phyloP scores from a whole-genome alignment of 2,888 invertebrate genomes.

The Phalera bucephala region DNA sequence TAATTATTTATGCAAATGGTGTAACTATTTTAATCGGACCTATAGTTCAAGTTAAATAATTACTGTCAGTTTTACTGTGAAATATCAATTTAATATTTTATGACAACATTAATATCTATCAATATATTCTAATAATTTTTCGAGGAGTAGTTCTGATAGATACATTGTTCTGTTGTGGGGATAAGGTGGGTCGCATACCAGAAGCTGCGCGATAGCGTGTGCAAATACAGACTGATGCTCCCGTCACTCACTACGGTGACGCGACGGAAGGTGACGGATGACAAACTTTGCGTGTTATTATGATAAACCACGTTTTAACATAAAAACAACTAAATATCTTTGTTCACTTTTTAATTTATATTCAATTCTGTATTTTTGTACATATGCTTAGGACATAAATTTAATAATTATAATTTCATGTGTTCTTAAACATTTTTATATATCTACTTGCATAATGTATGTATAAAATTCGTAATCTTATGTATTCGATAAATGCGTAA shows the following conservation, averaged over 20 bases:
- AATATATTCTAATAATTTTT: conserved; percentile 1
- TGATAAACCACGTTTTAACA: conserved; percentile 15
- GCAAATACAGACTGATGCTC: conserved; percentile 68
- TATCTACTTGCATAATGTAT: no score
- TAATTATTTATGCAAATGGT: neutral
- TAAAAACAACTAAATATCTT: conserved; percentile 6
- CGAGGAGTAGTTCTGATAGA: conserved; percentile 45
- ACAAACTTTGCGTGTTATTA: conserved; percentile 19
- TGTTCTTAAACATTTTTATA: no score
- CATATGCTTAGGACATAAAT: no score
- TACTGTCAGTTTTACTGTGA: no score
- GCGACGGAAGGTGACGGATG: conserved; percentile 31
- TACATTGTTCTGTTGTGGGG: conserved; percentile 48
- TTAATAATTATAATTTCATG: no score
- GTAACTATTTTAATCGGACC: neutral
- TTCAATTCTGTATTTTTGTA: no score
- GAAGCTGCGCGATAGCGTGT: conserved; percentile 63
- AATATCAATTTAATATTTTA: no score
- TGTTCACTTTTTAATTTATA: no score
- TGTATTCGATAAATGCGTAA: no score
- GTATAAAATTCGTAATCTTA: no score
- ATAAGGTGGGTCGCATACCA: conserved; percentile 70
- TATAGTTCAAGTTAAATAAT: neutral
- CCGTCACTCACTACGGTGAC: conserved; percentile 42
- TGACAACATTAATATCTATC: no score